Evolutionary conservation across 2,113 vertebrate genomes (phyloP), one percentile per base, ranked within the genome.

Genomic region (Conger conger): DNA sequence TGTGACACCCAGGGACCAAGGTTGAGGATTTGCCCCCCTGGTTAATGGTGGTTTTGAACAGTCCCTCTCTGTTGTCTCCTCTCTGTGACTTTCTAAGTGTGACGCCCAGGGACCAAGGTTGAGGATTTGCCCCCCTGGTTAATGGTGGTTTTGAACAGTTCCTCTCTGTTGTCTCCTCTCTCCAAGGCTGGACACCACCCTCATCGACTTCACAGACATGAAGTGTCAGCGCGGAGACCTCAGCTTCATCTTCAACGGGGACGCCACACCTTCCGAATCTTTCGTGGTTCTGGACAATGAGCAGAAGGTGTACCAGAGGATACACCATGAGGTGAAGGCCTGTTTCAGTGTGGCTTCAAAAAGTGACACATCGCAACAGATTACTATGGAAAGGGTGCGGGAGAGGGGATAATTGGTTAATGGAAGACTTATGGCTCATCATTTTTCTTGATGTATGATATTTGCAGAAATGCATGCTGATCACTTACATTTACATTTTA

Each of bases 151-250:
- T 0, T 13, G n/a, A 0, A 30, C 36, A 33, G 35, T 42, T 15
- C 81, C 20, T 11, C 11, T n/a, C 40, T 79, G 50, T 80, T 40
- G 82, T 38, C 16, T 82, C 79, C 86, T 42, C 60, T 18, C 63
- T 86, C 81, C 91, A 50, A 99, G 98, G 95, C 95, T 99, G 93
- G 98, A 99, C 94, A 99, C 98, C 79, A 99, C 98, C 84, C 96
- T 99, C 88, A 99, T 99, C 89, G 98, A 99, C 93, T 99, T 99
- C 93, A 98, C 97, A 0, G 98, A 99, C 92, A 99, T 99, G 98
- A 99, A 99, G 96, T 99, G 98, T 93, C 98, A 99, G 95, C 97
- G 98, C 76, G 98, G 98, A 86, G 97, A 99, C 90, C 93, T 99
- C 77, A 99, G 98, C 93, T 99, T 99, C 96, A 99, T 99, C 93